Evolutionary conservation across 2,888 invertebrate genomes (phyloP).

Genomic region (Iselma pallidipennis): DNA sequence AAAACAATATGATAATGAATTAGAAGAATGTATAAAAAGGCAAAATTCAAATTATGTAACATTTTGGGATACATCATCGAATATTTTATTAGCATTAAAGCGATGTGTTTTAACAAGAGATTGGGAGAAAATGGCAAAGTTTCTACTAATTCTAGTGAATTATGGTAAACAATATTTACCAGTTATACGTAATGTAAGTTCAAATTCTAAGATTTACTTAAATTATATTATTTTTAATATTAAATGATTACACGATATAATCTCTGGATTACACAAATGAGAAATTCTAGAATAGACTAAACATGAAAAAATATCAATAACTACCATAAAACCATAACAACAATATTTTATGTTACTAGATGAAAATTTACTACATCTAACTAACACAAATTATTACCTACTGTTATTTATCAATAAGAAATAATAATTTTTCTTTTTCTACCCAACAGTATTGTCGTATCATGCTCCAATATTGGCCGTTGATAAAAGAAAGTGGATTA

Average conservation of each 20-base stretch:
- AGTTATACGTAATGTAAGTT: conserved; percentile 12
- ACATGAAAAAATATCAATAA: too few relatives aligned
- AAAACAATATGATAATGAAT: neutral
- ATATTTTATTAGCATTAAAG: conserved; percentile 6
- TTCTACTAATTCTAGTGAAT: conserved; percentile 12
- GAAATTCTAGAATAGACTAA: too few relatives aligned
- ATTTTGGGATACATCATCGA: conserved; percentile 16
- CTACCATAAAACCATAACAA: too few relatives aligned
- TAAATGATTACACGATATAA: too few relatives aligned
- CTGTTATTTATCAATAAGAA: neutral
- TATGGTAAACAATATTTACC: conserved; percentile 14
- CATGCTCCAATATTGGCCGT: conserved; percentile 16
- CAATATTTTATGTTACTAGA: too few relatives aligned
- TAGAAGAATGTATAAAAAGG: conserved; percentile 11
- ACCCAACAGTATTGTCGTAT: conserved; percentile 15
- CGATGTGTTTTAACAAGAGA: conserved; percentile 16
- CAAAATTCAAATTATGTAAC: conserved; percentile 12
- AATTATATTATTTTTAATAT: too few relatives aligned
- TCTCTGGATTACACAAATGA: too few relatives aligned
- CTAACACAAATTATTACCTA: too few relatives aligned
- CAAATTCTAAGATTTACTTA: too few relatives aligned
- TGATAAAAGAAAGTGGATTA: conserved; percentile 9
- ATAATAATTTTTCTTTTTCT: neutral
- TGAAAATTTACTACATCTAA: too few relatives aligned
- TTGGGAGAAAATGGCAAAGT: conserved; percentile 18